phyloP scores from a whole-genome alignment of 2,888 invertebrate species.

The Eilema caniola region DNA sequence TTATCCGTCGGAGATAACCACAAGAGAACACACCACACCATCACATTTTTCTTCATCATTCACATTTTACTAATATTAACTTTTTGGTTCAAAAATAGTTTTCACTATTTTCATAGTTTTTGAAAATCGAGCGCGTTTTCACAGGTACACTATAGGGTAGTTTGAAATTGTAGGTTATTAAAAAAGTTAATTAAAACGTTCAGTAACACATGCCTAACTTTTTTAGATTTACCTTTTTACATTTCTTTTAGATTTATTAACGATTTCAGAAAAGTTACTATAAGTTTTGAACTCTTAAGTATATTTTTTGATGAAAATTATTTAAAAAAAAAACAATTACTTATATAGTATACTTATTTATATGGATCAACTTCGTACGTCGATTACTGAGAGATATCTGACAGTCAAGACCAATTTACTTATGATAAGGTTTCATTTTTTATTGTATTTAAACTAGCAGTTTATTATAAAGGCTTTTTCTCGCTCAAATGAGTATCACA shows the following conservation, averaged over 20 bases:
- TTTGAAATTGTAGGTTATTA: neutral
- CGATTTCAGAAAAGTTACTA: no score
- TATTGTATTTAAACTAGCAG: neutral
- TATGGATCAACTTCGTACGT: neutral
- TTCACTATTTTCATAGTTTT: neutral
- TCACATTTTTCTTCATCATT: slow-evolving; percentile 60
- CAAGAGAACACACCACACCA: slow-evolving; percentile 57
- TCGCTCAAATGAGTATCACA: neutral
- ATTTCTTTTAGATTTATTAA: no score
- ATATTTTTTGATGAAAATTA: no score
- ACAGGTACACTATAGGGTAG: neutral
- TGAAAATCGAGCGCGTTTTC: neutral
- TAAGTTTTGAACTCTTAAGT: no score
- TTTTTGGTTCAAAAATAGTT: slow-evolving; percentile 24
- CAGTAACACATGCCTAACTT: neutral
- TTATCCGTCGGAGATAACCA: slow-evolving; percentile 52
- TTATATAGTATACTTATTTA: no score
- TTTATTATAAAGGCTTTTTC: neutral
- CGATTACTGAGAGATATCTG: neutral
- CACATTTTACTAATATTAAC: slow-evolving; percentile 39
- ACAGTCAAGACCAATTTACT: neutral
- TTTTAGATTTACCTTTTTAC: no score
- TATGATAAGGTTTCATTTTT: neutral
- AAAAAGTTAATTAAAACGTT: neutral
- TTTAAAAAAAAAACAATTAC: no score